Conservation (phyloP, 2,113 vertebrate genomes). For the Manacus vitellinus region DNA sequence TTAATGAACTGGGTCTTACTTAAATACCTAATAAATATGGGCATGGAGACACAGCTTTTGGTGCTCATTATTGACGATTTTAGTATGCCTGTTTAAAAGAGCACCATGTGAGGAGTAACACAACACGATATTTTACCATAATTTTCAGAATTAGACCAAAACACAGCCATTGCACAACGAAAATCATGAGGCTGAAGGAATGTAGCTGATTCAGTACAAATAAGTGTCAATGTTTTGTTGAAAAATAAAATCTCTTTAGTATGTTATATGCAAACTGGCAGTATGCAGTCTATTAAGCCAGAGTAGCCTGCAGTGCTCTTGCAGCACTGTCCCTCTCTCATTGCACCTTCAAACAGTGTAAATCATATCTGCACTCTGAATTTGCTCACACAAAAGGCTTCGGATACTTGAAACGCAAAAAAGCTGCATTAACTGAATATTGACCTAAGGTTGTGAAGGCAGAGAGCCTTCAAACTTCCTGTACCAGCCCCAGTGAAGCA, state of each 20-base stretch:
- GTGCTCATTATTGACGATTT: neutral
- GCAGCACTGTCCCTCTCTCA: neutral
- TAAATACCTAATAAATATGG: neutral
- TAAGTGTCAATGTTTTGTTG: neutral
- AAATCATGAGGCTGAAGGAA: neutral
- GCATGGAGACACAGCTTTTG: neutral
- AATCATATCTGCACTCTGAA: neutral
- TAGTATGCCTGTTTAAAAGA: neutral
- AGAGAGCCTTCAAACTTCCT: neutral
- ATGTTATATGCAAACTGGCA: neutral
- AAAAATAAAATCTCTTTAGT: neutral
- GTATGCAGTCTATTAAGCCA: neutral
- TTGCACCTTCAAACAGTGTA: neutral
- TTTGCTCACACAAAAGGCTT: neutral
- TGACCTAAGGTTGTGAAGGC: neutral
- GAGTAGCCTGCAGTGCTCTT: neutral
- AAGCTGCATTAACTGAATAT: neutral
- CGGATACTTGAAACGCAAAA: neutral
- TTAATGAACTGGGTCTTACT: neutral
- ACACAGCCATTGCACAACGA: neutral
- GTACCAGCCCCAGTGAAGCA: too few relatives aligned
- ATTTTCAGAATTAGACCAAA: neutral
- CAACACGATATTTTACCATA: neutral
- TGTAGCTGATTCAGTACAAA: neutral
- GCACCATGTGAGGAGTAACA: neutral